Conservation (phyloP, 2,888 invertebrate genomes). For the Drosophila formosana region DNA sequence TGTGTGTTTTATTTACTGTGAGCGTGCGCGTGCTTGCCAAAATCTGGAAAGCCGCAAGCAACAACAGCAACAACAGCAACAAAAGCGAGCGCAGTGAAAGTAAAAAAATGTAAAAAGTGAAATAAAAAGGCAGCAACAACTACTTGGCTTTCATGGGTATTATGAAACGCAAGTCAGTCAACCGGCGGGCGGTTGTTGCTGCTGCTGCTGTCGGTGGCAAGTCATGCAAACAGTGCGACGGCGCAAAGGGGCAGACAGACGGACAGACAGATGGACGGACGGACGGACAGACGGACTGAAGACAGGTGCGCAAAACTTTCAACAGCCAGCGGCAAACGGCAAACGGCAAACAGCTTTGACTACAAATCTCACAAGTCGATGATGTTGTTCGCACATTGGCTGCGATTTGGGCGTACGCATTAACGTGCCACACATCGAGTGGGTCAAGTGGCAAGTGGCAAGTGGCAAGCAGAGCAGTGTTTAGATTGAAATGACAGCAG, state of each 20-base stretch:
- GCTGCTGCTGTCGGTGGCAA: conserved; percentile 40
- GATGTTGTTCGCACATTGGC: conserved; percentile 73
- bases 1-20: conserved; percentile 18
- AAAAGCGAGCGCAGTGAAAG: conserved; percentile 66
- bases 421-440: conserved; percentile 16
- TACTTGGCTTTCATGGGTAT: conserved; percentile 77
- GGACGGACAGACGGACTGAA: background rate
- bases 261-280: background rate
- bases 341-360: conserved; percentile 55
- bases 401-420: conserved; percentile 23
- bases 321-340: conserved; percentile 66
- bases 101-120: conserved; percentile 71
- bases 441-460: conserved; percentile 34
- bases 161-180: conserved; percentile 77
- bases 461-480: no score
- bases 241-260: conserved; percentile 18
- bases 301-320: conserved; percentile 70
- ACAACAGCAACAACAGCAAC: conserved; percentile 25
- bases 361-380: conserved; percentile 60
- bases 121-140: conserved; percentile 54
- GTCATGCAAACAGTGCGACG: conserved; percentile 66
- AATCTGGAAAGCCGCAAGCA: conserved; percentile 52
- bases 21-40: conserved; percentile 59
- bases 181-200: conserved; percentile 39
- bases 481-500: no score